A percentile compares a stretch with the other conserved stretches of the same genome.
phyloP scores from a whole-genome alignment of 2,797 vertebrate genomes.

The Staurois parvus region DNA sequence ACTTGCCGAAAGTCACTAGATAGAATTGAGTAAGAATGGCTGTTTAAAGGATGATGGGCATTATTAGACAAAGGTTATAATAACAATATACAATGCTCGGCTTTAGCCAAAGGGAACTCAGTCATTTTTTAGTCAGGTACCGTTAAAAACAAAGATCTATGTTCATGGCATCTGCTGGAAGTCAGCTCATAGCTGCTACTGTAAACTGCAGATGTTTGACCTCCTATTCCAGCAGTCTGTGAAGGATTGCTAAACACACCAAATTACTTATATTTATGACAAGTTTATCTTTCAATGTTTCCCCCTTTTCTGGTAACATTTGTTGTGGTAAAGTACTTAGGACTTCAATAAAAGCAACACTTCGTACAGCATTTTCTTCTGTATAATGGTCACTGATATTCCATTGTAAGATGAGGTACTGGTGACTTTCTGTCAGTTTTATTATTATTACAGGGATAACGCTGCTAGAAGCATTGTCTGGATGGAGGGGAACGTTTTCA shows the following conservation, averaged over 20 bases:
- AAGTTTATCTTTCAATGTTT: slow-evolving; percentile 53
- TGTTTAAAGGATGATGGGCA: not conserved
- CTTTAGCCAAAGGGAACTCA: not conserved
- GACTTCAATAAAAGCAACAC: slow-evolving; percentile 59
- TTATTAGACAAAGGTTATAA: slow-evolving; percentile 4
- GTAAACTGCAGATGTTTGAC: slow-evolving; percentile 55
- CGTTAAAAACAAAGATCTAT: slow-evolving; percentile 5
- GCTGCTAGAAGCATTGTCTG: slow-evolving; percentile 59
- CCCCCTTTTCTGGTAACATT: slow-evolving; percentile 35
- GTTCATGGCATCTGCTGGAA: slow-evolving; percentile 29
- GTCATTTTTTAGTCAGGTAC: not conserved
- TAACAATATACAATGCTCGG: slow-evolving; percentile 1
- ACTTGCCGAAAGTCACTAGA: not conserved
- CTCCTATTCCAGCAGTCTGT: slow-evolving; percentile 15
- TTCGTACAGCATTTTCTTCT: slow-evolving; percentile 8
- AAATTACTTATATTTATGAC: slow-evolving; percentile 54
- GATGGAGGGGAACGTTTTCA: slow-evolving; percentile 49
- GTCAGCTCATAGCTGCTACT: slow-evolving; percentile 9
- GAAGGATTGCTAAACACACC: slow-evolving; percentile 14
- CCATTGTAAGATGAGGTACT: slow-evolving; percentile 56
- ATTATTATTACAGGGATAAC: slow-evolving; percentile 59
- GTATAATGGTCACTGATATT: slow-evolving; percentile 52
- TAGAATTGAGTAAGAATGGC: not conserved
- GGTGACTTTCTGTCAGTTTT: slow-evolving; percentile 58
- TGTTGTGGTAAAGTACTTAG: slow-evolving; percentile 48